Evolutionary conservation across 2,797 vertebrate genomes (phyloP).

Genomic region (Labroides dimidiatus): DNA sequence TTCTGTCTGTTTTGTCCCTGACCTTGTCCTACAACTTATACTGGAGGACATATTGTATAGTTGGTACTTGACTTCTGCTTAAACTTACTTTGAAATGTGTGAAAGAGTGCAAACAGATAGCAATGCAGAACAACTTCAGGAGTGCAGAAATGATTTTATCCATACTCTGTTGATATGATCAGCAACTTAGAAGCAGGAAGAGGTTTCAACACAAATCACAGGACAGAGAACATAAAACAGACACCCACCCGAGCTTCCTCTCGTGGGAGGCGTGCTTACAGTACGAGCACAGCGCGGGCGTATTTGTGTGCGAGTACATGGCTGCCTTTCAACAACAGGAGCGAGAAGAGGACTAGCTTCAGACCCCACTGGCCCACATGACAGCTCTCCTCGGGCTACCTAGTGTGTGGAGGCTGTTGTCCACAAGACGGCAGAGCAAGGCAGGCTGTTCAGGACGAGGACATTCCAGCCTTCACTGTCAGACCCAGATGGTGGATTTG

Average conservation of each 20-base stretch:
- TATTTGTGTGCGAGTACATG: conserved; percentile 46
- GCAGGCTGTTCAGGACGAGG: conserved; percentile 76
- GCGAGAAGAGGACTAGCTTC: conserved; percentile 32
- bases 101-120: conserved; percentile 41
- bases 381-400: conserved; percentile 65
- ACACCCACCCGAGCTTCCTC: conserved; percentile 62
- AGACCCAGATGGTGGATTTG: conserved; percentile 75
- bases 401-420: conserved; percentile 59
- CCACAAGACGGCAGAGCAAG: conserved; percentile 71
- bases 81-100: conserved; percentile 11
- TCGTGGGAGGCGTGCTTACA: conserved; percentile 45
- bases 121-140: conserved; percentile 26
- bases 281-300: conserved; percentile 26
- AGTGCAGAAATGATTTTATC: conserved; percentile 47
- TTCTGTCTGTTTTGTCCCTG: background rate
- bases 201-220: conserved; percentile 69
- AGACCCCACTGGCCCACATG: conserved; percentile 60
- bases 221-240: conserved; percentile 60
- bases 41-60: background rate
- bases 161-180: conserved; percentile 52
- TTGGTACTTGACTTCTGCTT: background rate
- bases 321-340: conserved; percentile 54
- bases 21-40: background rate
- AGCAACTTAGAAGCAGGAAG: conserved; percentile 61
- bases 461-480: conserved; percentile 79